Conservation (phyloP, 2,797 vertebrate genomes). For the Hoplostethus atlanticus region DNA sequence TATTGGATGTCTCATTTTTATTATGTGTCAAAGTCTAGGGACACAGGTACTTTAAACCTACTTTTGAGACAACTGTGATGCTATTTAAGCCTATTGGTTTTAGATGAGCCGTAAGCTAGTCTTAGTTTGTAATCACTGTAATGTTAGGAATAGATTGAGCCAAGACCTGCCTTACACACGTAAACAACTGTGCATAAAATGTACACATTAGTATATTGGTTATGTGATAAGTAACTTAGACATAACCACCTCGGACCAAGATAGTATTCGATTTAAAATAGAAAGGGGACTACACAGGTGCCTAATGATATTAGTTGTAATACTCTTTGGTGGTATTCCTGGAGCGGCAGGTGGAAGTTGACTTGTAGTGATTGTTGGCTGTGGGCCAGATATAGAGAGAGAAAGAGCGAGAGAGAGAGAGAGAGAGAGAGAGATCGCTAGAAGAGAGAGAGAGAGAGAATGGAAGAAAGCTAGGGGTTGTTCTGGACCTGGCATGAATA, state of each 20-base stretch:
- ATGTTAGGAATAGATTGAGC: too few species aligned
- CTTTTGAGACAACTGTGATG: neutral
- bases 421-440: neutral
- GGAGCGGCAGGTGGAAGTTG: conserved; percentile 22
- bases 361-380: neutral
- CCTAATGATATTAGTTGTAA: conserved; percentile 81
- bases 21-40: neutral
- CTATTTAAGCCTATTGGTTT: conserved; percentile 2
- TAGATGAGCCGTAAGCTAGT: neutral
- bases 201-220: neutral
- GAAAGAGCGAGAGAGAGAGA: neutral
- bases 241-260: conserved; percentile 57
- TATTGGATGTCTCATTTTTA: neutral
- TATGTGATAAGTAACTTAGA: conserved; percentile 46
- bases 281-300: conserved; percentile 39
- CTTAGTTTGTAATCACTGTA: conserved; percentile 13
- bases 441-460: neutral
- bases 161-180: too few species aligned
- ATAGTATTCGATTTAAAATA: conserved; percentile 41
- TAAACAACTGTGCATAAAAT: neutral
- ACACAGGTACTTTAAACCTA: neutral
- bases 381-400: neutral
- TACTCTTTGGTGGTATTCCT: conserved; percentile 74
- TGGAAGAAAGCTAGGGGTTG: neutral
- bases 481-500: neutral